phyloP scores from a whole-genome alignment of 2,797 vertebrate species.

The Cirrhinus mrigala region DNA sequence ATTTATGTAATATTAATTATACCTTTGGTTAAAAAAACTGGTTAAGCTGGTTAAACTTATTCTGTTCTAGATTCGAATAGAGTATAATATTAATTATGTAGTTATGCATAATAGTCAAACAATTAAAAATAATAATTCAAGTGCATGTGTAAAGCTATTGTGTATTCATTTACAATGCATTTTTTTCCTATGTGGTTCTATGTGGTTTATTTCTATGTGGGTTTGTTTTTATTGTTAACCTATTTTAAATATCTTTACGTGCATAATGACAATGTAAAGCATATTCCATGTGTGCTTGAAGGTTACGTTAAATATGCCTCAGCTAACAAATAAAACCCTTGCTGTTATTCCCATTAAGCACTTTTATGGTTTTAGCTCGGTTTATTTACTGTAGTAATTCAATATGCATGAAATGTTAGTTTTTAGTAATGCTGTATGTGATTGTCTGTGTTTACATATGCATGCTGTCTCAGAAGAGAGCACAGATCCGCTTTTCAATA shows the following conservation, averaged over 20 bases:
- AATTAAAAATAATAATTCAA: too few relatives aligned
- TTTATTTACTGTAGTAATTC: neutral
- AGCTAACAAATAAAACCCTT: neutral
- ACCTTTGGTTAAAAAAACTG: neutral
- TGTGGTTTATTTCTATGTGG: too few relatives aligned
- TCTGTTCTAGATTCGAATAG: neutral
- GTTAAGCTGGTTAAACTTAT: neutral
- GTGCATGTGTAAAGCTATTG: too few relatives aligned
- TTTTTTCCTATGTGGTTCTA: too few relatives aligned
- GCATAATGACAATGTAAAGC: conserved; percentile 7
- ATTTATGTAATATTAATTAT: neutral
- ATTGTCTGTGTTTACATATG: conserved; percentile 60
- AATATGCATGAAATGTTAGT: conserved; percentile 1
- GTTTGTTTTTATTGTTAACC: too few relatives aligned
- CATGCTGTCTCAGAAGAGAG: conserved; percentile 17
- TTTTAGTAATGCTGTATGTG: conserved; percentile 65
- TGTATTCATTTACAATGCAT: too few relatives aligned
- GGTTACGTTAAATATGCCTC: neutral
- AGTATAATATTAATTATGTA: too few relatives aligned
- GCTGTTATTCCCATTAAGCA: neutral
- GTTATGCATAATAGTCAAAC: too few relatives aligned
- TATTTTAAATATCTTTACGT: too few relatives aligned
- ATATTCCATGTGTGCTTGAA: neutral
- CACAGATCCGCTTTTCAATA: conserved; percentile 35
- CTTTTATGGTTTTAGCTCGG: neutral